Evolutionary conservation across 2,113 vertebrate genomes (phyloP), one percentile per base, ranked within the genome.

Genomic region (Haplotaxodon microlepis): DNA sequence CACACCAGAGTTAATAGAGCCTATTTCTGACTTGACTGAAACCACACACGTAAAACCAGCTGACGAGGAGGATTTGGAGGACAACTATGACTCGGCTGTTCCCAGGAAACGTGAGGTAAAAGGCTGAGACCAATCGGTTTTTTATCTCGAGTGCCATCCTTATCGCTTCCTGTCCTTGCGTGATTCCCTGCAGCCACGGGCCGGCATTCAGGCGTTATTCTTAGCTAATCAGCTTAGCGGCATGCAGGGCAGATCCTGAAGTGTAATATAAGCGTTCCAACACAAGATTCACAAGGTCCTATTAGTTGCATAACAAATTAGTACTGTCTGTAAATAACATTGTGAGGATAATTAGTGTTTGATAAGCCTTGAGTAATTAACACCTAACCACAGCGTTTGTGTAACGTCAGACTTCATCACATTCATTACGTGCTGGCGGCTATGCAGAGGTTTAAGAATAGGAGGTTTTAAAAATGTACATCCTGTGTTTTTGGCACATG

Each of bases 51-150:
- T 96, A 5, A 95, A 97, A 81, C 92, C 95, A 0, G 91, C 91
- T 2, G 31, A 90, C 0, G 93, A 95, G 36, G 96, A 92, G 56
- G 88, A 92, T 38, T 81, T 34, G 36, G 92, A 97, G 16, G 94
- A 63, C 73, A 94, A 94, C 1, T 83, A 95, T 0, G 96, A 95
- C 87, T 89, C 95, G 0, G 89, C 96, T 2, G 87, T 97, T 83
- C 92, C 96, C 4, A 93, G 95, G 92, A 95, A 95, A 17, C 86
- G 91, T 24, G 97, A 99, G 98, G 98, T 99, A 96, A 95, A 61
- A 38, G 5, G 13, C 71, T 83, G 8, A 86, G 29, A 56, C 42
- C 1, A 4, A 78, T 12, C 4, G 9, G 54, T 8, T 63, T 69
- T 57, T 78, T 40, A 56, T 50, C 27, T 8, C 2, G 0, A 71